Evolutionary conservation across 2,797 vertebrate genomes (phyloP).

Genomic region (Chelidonichthys spinosus): DNA sequence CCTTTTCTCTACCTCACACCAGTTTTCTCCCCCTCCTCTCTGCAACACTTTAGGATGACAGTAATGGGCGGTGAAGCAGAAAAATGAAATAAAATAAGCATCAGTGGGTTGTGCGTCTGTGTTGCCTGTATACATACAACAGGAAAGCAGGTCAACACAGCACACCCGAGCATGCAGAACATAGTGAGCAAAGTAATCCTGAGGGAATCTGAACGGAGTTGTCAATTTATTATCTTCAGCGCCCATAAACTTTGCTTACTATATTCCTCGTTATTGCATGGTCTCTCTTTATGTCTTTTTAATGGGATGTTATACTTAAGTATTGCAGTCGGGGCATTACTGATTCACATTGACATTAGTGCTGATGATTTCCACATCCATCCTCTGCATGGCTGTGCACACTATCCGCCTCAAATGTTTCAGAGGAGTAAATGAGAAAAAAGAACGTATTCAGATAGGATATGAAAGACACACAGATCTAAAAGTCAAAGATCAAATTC

Average conservation of each 20-base stretch:
- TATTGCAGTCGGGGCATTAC: slow-evolving; percentile 6
- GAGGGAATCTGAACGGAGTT: slow-evolving; percentile 20
- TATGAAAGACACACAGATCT: slow-evolving; percentile 21
- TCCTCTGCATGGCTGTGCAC: background rate
- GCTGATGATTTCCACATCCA: slow-evolving; percentile 26
- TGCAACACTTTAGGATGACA: slow-evolving; percentile 51
- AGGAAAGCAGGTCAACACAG: slow-evolving; percentile 52
- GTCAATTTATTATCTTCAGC: slow-evolving; percentile 34
- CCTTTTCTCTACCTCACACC: slow-evolving; percentile 4
- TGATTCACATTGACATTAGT: slow-evolving; percentile 26
- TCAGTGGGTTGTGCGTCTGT: slow-evolving; percentile 52
- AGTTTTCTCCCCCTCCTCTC: slow-evolving; percentile 7
- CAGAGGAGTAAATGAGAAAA: slow-evolving; percentile 14
- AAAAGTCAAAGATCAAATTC: slow-evolving; percentile 41
- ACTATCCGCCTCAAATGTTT: slow-evolving; percentile 5
- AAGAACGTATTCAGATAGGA: slow-evolving; percentile 5
- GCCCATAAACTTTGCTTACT: slow-evolving; percentile 9
- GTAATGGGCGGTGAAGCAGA: slow-evolving; percentile 60
- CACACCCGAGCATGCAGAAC: slow-evolving; percentile 10
- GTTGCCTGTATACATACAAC: slow-evolving; percentile 22
- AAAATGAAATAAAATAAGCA: slow-evolving; percentile 63
- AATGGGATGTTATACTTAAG: slow-evolving; percentile 17
- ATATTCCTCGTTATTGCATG: background rate
- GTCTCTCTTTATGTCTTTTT: slow-evolving; percentile 3
- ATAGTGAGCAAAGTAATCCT: slow-evolving; percentile 26